Conservation (phyloP, 1,140 invertebrate species). For the Vanessa atalanta region DNA sequence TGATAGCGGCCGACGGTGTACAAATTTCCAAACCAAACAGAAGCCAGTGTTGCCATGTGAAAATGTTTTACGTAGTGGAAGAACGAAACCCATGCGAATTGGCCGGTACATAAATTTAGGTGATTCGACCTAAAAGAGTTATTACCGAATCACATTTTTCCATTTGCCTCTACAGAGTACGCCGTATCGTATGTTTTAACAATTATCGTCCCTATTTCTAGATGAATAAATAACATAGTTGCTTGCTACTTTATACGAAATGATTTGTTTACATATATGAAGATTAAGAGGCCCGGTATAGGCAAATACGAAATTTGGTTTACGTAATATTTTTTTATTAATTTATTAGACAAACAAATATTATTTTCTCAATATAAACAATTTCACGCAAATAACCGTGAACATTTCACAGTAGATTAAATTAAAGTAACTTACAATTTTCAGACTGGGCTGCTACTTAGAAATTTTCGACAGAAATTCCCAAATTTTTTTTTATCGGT, state of each 20-base stretch:
- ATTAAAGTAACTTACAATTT: too few relatives aligned
- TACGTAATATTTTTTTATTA: too few relatives aligned
- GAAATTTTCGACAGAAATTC: too few relatives aligned
- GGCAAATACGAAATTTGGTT: too few relatives aligned
- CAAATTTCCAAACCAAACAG: constrained; percentile 26
- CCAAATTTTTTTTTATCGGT: too few relatives aligned
- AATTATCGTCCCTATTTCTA: not conserved
- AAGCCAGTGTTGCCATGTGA: constrained; percentile 50
- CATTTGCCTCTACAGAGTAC: constrained; percentile 41
- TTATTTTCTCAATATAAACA: too few relatives aligned
- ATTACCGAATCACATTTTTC: constrained; percentile 63
- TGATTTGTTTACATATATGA: too few relatives aligned
- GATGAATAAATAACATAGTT: not conserved
- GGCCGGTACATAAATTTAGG: constrained; percentile 56
- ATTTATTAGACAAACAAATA: too few relatives aligned
- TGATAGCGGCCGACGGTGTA: constrained; percentile 10
- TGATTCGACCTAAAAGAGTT: constrained; percentile 60
- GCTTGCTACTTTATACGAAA: not conserved
- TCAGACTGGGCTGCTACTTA: too few relatives aligned
- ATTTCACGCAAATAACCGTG: too few relatives aligned
- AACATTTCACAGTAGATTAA: too few relatives aligned
- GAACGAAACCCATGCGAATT: constrained; percentile 54
- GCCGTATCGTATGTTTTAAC: not conserved
- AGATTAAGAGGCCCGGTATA: too few relatives aligned
- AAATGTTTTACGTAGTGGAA: constrained; percentile 68